Conservation (phyloP, 2,888 invertebrate genomes). For the Alcis repandata region DNA sequence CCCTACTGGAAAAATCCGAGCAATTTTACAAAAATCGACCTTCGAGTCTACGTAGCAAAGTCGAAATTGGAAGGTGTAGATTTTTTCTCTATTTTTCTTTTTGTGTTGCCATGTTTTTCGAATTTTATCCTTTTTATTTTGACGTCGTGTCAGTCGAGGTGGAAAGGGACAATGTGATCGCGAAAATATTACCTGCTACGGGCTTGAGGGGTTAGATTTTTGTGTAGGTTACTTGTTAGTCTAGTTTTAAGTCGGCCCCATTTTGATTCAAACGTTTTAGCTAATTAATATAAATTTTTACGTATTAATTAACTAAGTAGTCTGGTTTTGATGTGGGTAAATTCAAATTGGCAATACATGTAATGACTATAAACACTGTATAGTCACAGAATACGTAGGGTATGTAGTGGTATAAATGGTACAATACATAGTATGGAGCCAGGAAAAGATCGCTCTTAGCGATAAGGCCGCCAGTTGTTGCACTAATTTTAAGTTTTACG, state of each 20-base stretch:
- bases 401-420: no score
- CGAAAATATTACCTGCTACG: slow-evolving; percentile 19
- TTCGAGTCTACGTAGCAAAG: background rate
- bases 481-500: no score
- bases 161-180: slow-evolving; percentile 43
- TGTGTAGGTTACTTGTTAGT: background rate
- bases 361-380: no score
- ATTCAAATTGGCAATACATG: no score
- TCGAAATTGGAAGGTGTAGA: slow-evolving; percentile 3
- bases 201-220: slow-evolving; percentile 6
- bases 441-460: no score
- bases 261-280: no score
- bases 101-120: slow-evolving; percentile 35
- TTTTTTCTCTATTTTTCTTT: slow-evolving; percentile 48
- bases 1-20: slow-evolving; percentile 37
- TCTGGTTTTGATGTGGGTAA: no score
- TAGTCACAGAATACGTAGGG: no score
- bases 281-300: no score
- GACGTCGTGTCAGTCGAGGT: slow-evolving; percentile 45
- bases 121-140: slow-evolving; percentile 63
- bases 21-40: slow-evolving; percentile 19
- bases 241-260: background rate
- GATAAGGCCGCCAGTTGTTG: no score
- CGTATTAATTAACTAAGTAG: no score
- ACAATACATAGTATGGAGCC: no score